Evolutionary conservation across 1,140 invertebrate genomes (phyloP).

Genomic region (Batillaria attramentaria): DNA sequence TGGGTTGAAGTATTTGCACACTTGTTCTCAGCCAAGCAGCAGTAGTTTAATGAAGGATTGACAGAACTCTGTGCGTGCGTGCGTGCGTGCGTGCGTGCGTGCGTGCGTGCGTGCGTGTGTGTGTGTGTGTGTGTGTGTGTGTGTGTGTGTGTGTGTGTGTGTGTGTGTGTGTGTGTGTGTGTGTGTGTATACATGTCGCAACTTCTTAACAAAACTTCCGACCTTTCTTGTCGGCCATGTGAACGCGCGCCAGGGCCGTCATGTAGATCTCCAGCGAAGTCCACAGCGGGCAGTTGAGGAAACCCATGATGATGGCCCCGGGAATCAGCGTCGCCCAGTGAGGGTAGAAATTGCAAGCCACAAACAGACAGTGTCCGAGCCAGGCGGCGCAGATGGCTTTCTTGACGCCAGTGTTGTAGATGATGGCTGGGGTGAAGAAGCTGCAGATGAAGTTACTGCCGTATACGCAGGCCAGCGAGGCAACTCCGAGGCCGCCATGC

Average conservation of each 20-base stretch:
- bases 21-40: too few relatives aligned
- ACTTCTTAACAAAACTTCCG: too few relatives aligned
- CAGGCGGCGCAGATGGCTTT: conserved; percentile 43
- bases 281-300: conserved; percentile 51
- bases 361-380: conserved; percentile 50
- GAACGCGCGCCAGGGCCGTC: conserved; percentile 23
- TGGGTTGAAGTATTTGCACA: too few relatives aligned
- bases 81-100: too few relatives aligned
- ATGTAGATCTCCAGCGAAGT: conserved; percentile 48
- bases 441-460: conserved; percentile 46
- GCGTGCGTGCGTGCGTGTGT: too few relatives aligned
- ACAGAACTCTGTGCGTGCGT: too few relatives aligned
- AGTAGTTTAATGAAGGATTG: too few relatives aligned
- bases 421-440: conserved; percentile 51
- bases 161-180: too few relatives aligned
- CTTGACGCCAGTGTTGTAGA: conserved; percentile 53
- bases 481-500: conserved; percentile 44
- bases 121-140: too few relatives aligned
- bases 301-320: conserved; percentile 44
- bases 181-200: too few relatives aligned
- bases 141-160: too few relatives aligned
- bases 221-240: conserved; percentile 28
- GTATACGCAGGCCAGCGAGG: conserved; percentile 49
- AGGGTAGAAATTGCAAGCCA: conserved; percentile 70
- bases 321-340: conserved; percentile 53